A percentile compares a stretch with the other conserved stretches of the same genome.
phyloP scores from a whole-genome alignment of 2,888 invertebrate species.

The Orthosia gracilis region DNA sequence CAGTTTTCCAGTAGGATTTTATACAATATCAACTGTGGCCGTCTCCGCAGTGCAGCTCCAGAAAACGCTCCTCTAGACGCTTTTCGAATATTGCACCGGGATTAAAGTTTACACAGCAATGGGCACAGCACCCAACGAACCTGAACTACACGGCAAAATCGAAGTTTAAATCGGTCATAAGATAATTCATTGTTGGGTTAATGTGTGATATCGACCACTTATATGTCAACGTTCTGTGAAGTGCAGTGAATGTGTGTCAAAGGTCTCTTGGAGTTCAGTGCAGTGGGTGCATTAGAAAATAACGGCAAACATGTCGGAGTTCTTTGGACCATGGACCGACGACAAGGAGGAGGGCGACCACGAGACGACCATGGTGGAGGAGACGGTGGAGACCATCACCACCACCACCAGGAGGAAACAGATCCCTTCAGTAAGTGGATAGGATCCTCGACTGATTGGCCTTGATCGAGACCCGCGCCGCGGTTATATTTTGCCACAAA shows the following conservation, averaged over 20 bases:
- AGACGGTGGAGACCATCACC: conserved; percentile 85
- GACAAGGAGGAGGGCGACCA: conserved; percentile 73
- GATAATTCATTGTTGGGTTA: conserved; percentile 56
- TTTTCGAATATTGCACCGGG: conserved; percentile 63
- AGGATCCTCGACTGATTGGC: conserved; percentile 59
- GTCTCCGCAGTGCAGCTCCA: conserved; percentile 83
- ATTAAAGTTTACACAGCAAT: conserved; percentile 70
- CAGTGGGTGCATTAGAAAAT: conserved; percentile 76
- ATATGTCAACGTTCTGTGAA: conserved; percentile 70
- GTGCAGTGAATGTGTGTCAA: conserved; percentile 86
- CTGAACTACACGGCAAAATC: conserved; percentile 72
- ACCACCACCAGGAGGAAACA: conserved; percentile 82
- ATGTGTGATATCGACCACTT: conserved; percentile 68
- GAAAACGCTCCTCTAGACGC: conserved; percentile 64
- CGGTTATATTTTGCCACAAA: conserved; percentile 76
- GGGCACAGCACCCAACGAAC: conserved; percentile 70
- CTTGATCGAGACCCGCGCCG: conserved; percentile 77
- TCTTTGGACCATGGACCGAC: conserved; percentile 87
- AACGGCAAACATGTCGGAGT: conserved; percentile 86
- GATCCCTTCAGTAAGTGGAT: conserved; percentile 80
- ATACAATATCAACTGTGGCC: conserved; percentile 89
- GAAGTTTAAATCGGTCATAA: conserved; percentile 64
- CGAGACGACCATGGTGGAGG: conserved; percentile 73
- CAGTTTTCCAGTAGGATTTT: conserved; percentile 91
- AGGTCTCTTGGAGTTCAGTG: conserved; percentile 79